Base-by-base conservation (phyloP, 2,113 vertebrate genomes). In the Andinoacara biseriatus region DNA sequence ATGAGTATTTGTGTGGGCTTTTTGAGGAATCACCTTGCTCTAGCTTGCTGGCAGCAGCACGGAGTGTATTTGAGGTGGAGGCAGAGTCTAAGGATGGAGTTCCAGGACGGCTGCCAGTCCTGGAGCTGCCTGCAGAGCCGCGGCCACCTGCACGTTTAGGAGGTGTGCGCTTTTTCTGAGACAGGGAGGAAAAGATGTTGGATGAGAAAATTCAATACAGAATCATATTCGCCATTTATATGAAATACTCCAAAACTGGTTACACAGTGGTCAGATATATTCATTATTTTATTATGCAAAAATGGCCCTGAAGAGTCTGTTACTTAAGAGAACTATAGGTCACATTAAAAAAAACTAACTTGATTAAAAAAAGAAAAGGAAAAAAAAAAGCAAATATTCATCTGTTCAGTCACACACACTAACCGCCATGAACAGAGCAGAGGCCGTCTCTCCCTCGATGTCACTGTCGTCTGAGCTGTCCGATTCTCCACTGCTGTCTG, bases 401-500 rank as follows among this genome's bases (percentile, higher is more conserved):
- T 56, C n/a, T 38, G 29, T 22, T 72, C 58, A 17, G 13, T n/a
- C 59, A 56, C 81, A 91, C 58, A 80, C 74, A 24, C 88, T 90
- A 84, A 96, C 94, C 78, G 95, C 94, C 97, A 98, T 98, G 92
- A 98, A 98, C 63, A 98, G 93, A 15, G 97, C 97, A 0, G 97
- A 98, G 10, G 97, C 95, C 0, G 97, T 95, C 85, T 97, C 97
- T 22, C 96, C 96, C 24, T 98, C 97, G 0, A 98, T 98, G 94
- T 98, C 97, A 2, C 97, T 98, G 83, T 98, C 97, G n/a, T 98
- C 97, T 0, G 97, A 98, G 75, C 94, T 97, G 14, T 98, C 97
- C 0, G 97, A 98, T 63, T 98, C 97, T 0, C 97, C 97, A 1
- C 97, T 98, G 95, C 97, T 98, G 88, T 98, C 97, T 97, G 94